Conservation (phyloP, 2,113 vertebrate genomes). For the Gallinago paraguaiae region DNA sequence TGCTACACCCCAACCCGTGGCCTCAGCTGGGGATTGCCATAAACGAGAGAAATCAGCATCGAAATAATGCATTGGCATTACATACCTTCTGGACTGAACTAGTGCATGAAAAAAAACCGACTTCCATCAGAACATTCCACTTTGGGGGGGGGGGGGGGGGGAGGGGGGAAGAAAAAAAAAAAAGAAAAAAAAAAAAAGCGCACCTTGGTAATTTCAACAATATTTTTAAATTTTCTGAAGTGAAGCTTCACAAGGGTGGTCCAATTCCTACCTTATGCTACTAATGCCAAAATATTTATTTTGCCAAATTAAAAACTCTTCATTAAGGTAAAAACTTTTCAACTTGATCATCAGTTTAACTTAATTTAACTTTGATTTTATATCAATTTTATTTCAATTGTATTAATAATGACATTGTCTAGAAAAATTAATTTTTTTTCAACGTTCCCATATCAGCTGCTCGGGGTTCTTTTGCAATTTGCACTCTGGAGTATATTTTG, state of each 20-base stretch:
- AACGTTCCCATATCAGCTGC: neutral
- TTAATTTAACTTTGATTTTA: neutral
- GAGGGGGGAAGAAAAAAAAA: neutral
- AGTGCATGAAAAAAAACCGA: neutral
- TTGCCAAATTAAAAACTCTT: neutral
- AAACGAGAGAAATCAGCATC: neutral
- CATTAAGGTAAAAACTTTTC: neutral
- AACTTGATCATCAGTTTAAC: neutral
- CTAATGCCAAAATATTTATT: neutral
- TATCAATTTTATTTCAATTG: neutral
- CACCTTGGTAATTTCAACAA: neutral
- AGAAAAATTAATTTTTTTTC: neutral
- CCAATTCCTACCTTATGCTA: neutral
- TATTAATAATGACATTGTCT: neutral
- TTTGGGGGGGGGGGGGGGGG: neutral
- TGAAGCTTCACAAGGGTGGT: neutral
- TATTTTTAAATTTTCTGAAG: neutral
- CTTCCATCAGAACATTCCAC: neutral
- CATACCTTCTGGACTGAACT: neutral
- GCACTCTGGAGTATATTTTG: neutral
- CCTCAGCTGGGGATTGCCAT: rapidly evolving
- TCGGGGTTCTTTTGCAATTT: neutral
- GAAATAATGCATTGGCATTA: neutral
- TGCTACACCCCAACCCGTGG: neutral
- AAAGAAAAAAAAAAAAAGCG: neutral